These are phyloP conservation scores for Tiliacea citrago DNA, from an alignment of 2,888 invertebrate species.

Conservation along the genomic window DNA sequence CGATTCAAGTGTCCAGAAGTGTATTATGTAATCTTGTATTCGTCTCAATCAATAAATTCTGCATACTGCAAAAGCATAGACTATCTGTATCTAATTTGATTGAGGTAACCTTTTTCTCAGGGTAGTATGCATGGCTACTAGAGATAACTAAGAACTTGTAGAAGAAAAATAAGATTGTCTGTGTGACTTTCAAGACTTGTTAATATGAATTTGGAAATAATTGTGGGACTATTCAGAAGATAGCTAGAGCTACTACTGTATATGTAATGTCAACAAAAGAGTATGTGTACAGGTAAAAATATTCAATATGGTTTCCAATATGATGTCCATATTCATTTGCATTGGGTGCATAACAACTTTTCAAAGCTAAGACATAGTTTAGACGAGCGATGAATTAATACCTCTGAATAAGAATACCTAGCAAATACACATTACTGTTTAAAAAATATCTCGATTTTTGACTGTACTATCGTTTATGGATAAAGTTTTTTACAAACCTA, in stretches of 20 bases:
- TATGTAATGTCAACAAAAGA: neutral
- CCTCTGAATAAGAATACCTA: neutral
- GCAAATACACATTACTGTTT: neutral
- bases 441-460: neutral
- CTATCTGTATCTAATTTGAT: slow-evolving; percentile 21
- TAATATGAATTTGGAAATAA: neutral
- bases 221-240: neutral
- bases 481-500: slow-evolving; percentile 91
- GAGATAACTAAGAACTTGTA: neutral
- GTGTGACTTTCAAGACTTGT: neutral
- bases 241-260: neutral
- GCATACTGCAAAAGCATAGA: slow-evolving; percentile 12
- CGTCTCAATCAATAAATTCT: slow-evolving; percentile 12
- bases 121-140: neutral
- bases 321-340: neutral
- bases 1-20: no score
- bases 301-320: neutral
- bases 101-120: slow-evolving; percentile 26
- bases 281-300: neutral
- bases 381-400: neutral
- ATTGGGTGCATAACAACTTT: neutral
- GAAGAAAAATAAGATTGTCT: neutral
- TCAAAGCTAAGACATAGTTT: neutral
- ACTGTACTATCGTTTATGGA: no score
- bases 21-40: slow-evolving; percentile 13